These are phyloP conservation scores for Bos javanicus DNA, from an alignment of 2,113 vertebrate species.

Conservation along the genomic window DNA sequence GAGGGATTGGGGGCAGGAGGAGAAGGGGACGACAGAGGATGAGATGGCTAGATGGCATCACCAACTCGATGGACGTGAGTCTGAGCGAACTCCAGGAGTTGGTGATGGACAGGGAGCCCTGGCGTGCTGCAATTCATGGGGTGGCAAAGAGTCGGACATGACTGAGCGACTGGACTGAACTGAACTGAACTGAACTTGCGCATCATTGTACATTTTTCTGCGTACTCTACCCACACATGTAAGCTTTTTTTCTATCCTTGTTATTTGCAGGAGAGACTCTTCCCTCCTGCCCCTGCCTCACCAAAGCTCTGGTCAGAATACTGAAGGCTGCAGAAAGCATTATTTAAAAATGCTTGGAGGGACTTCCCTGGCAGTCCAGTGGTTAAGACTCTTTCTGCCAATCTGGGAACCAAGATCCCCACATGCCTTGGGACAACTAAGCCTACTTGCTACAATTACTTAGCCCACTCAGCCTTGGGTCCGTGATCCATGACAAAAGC, in stretches of 20 bases:
- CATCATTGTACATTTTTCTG: background rate
- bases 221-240: background rate
- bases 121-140: rapidly evolving
- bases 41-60: too few relatives aligned
- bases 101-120: too few relatives aligned
- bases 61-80: rapidly evolving
- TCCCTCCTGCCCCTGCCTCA: background rate
- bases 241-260: background rate
- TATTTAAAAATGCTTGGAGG: background rate
- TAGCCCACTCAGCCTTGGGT: background rate
- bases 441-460: background rate
- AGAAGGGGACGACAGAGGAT: too few relatives aligned
- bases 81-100: rapidly evolving
- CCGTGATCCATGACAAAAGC: rapidly evolving
- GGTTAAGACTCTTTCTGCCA: background rate
- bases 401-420: background rate
- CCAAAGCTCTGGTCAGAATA: background rate
- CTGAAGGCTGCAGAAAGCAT: background rate
- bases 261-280: background rate
- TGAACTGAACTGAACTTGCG: background rate
- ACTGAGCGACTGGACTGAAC: too few relatives aligned
- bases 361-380: background rate
- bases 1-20: too few relatives aligned
- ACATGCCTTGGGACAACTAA: background rate
- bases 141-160: too few relatives aligned